Conservation (phyloP, 64 coral and sea anemone genomes). For the Stichodactyla mertensii region DNA sequence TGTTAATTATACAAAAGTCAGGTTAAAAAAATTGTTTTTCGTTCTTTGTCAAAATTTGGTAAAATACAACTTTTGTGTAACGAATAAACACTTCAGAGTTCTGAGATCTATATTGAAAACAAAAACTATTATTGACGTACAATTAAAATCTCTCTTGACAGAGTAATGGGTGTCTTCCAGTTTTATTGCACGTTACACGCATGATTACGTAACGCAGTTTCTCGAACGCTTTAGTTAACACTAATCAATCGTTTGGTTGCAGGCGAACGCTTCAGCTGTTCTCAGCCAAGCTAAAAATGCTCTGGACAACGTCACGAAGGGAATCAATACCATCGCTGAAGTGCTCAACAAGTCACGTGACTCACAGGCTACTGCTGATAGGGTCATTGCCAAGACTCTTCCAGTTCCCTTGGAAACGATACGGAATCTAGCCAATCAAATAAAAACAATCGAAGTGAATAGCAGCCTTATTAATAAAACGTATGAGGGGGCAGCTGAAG, state of each 20-base stretch:
- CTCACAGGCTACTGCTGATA: constrained; percentile 50
- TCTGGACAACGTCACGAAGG: constrained; percentile 59
- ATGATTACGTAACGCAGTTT: background rate
- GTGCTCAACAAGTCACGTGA: constrained; percentile 57
- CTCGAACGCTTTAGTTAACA: background rate
- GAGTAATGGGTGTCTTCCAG: no score
- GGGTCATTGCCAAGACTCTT: constrained; percentile 51
- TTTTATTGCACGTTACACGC: background rate
- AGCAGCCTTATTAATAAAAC: constrained; percentile 68
- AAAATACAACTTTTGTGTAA: no score
- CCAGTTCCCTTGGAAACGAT: constrained; percentile 68
- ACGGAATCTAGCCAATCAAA: constrained; percentile 60
- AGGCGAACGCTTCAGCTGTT: constrained; percentile 76
- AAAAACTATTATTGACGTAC: no score
- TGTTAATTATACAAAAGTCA: no score
- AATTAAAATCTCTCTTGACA: no score
- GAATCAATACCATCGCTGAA: constrained; percentile 63
- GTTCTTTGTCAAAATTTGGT: no score
- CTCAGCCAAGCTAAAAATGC: constrained; percentile 49
- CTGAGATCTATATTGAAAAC: no score
- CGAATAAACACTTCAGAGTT: no score
- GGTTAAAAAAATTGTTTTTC: no score
- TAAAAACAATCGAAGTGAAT: constrained; percentile 61
- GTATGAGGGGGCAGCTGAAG: constrained; percentile 57
- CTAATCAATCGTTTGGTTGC: background rate